phyloP scores from a whole-genome alignment of 2,797 vertebrate species.

The Tiaroga cobitis region DNA sequence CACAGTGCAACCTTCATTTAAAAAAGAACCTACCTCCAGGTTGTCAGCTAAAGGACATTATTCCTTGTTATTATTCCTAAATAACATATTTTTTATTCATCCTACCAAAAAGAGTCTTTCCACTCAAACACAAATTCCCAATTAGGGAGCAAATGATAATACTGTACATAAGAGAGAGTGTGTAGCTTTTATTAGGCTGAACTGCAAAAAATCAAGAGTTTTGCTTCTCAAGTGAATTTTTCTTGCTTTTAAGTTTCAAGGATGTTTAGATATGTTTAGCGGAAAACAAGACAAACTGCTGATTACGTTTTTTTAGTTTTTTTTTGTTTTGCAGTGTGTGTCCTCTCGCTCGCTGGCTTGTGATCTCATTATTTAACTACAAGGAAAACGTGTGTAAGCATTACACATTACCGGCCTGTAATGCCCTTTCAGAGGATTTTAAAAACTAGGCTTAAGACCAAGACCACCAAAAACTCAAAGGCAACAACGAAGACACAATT shows the following conservation, averaged over 20 bases:
- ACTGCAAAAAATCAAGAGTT: background rate
- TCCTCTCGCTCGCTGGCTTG: constrained; percentile 9
- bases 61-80: too few species aligned
- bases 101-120: background rate
- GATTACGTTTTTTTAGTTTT: background rate
- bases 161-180: background rate
- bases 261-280: background rate
- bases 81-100: background rate
- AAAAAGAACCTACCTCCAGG: background rate
- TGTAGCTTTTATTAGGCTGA: background rate
- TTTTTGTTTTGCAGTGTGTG: background rate
- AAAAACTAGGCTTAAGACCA: constrained; percentile 45
- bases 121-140: background rate
- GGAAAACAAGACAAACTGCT: background rate
- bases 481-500: constrained; percentile 46
- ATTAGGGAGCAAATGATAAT: background rate
- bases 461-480: constrained; percentile 53
- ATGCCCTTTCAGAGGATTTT: constrained; percentile 51
- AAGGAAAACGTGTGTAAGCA: constrained; percentile 62
- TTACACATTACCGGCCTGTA: constrained; percentile 27
- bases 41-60: background rate
- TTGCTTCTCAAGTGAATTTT: background rate
- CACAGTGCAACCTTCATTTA: background rate
- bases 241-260: background rate
- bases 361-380: constrained; percentile 56